These are phyloP conservation scores for Alloplasta piceator DNA, from an alignment of 2,888 invertebrate species.

Conservation along the genomic window DNA sequence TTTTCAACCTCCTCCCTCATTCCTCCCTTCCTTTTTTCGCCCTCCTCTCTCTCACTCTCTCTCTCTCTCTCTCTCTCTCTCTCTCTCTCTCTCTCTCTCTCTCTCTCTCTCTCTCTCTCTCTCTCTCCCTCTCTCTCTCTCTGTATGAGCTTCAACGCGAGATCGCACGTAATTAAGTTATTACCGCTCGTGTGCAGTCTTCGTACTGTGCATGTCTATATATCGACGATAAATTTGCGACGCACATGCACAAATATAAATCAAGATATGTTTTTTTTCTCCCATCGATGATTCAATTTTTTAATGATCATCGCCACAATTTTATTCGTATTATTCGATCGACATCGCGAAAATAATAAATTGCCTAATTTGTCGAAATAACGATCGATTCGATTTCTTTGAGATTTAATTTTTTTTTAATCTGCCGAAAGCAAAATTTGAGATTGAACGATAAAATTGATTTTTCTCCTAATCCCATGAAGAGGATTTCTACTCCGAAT, in stretches of 20 bases:
- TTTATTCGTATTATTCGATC: too few species aligned
- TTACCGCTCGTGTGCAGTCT: constrained; percentile 30
- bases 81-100: neutral
- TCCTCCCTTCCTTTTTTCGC: constrained; percentile 16
- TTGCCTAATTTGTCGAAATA: too few species aligned
- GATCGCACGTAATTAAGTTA: constrained; percentile 62
- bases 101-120: constrained; percentile 9
- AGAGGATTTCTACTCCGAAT: too few species aligned
- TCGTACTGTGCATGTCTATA: neutral
- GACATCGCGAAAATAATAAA: too few species aligned
- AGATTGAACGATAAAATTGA: too few species aligned
- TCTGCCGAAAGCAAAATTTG: too few species aligned
- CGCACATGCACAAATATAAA: neutral
- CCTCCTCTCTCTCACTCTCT: constrained; percentile 7
- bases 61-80: neutral
- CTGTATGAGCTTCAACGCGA: constrained; percentile 11
- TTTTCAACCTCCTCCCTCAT: neutral
- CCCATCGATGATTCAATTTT: too few species aligned
- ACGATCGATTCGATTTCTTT: too few species aligned
- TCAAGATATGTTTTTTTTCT: too few species aligned
- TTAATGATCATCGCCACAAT: too few species aligned
- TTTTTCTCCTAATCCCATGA: too few species aligned
- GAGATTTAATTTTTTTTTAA: too few species aligned
- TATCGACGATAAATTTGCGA: constrained; percentile 14
- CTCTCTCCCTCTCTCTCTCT: neutral